Conservation (phyloP, 1,140 invertebrate species). For the Zaprionus gabonicus region DNA sequence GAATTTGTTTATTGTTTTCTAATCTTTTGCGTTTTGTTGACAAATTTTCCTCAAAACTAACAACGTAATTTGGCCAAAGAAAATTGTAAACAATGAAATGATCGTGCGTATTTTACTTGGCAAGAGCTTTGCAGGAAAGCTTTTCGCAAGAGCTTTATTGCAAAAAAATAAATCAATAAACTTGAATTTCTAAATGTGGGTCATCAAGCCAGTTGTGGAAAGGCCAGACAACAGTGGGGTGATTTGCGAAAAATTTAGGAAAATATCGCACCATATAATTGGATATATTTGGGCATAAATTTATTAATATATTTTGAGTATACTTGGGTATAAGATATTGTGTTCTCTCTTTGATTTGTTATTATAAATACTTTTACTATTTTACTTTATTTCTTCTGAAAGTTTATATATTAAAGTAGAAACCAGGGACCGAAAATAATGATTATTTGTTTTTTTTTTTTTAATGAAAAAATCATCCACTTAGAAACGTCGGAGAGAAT, state of each 20-base stretch:
- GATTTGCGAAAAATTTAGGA: neutral
- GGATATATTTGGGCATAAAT: too few relatives aligned
- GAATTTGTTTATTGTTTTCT: constrained; percentile 25
- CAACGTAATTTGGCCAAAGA: constrained; percentile 21
- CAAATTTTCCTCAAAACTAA: neutral
- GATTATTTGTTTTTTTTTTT: too few relatives aligned
- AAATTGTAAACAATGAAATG: constrained; percentile 27
- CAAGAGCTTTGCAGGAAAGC: constrained; percentile 13
- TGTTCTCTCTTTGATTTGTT: too few relatives aligned
- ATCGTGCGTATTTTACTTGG: constrained; percentile 1
- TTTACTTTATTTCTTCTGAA: too few relatives aligned
- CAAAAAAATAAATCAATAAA: constrained; percentile 2
- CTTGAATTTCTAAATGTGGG: neutral
- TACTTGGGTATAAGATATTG: too few relatives aligned
- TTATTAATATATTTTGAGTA: too few relatives aligned
- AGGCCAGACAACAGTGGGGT: neutral
- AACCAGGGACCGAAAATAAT: too few relatives aligned
- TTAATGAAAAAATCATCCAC: too few relatives aligned
- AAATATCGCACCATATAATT: neutral
- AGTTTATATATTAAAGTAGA: too few relatives aligned
- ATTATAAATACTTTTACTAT: too few relatives aligned
- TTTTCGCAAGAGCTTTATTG: constrained; percentile 5
- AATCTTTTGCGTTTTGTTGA: constrained; percentile 13
- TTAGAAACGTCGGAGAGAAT: too few relatives aligned
- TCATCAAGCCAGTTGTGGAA: neutral